Base-by-base conservation (phyloP, 2,113 vertebrate species). In the Grus americana region DNA sequence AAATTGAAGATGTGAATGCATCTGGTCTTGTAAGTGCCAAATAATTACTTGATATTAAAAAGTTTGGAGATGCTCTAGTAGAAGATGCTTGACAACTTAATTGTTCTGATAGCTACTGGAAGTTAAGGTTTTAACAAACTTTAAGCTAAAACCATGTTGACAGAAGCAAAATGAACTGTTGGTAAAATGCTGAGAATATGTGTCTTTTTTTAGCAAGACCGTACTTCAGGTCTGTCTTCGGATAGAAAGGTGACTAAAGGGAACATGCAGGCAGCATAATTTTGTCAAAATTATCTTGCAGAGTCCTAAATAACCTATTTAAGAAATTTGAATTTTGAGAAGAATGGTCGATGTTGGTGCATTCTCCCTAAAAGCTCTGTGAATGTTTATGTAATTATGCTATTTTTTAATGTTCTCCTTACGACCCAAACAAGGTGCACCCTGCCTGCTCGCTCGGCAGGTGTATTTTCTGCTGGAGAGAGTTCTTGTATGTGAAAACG, bases 1-100 rank as follows among this genome's bases (percentile, higher is more conserved):
- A 97, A 97, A 98, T 97, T 96, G 97, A 93, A 96, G 96, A 81
- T 54, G 88, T 90, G 95, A 88, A 86, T 76, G 90, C 94, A 94
- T 97, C 91, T 93, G 87, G 90, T 79, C 93, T 94, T 93, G 86
- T 86, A 95, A 97, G 89, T 79, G 88, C 90, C 97, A 93, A 94
- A 96, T 97, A 97, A 98, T 97, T 95, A 79, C 85, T 93, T 40
- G 95, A 93, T 96, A 92, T 95, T 92, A 82, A 97, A 95, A 98
- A 97, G 91, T 97, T 96, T 92, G 93, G 90, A 91, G 95, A 88
- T 86, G 86, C 90, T 93, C 58, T 74, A n/a, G 70, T 70, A 89
- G 95, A 91, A 96, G 93, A 79, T 24, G 74, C 62, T 82, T 94
- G 84, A 92, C 97, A 92, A 76, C 91, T 97, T 97, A 97, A 97